phyloP scores from a whole-genome alignment of 2,888 invertebrate species.

The Geophilus truncorum region DNA sequence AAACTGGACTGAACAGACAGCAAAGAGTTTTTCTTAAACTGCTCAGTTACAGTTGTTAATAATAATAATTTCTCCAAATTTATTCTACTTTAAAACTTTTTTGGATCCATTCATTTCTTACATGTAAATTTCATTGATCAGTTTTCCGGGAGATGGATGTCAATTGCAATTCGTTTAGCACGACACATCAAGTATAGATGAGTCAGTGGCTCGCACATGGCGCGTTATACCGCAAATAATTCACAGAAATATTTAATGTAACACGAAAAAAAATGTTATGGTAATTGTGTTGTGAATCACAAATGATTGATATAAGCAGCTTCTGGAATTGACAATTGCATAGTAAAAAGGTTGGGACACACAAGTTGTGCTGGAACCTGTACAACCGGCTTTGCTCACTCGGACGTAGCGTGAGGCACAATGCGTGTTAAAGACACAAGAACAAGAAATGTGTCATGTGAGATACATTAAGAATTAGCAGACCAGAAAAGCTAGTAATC shows the following conservation, averaged over 20 bases:
- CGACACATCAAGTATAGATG: background rate
- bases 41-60: too few relatives aligned
- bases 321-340: background rate
- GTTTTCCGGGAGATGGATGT: background rate
- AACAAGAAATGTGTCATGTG: background rate
- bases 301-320: background rate
- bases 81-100: too few relatives aligned
- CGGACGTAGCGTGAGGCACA: background rate
- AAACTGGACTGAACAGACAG: too few relatives aligned
- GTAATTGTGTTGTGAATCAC: background rate
- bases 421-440: background rate
- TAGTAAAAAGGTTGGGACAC: background rate
- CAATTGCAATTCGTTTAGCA: background rate
- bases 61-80: too few relatives aligned
- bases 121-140: background rate
- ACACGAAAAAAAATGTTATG: too few relatives aligned
- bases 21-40: too few relatives aligned
- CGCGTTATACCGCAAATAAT: background rate
- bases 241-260: too few relatives aligned
- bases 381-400: background rate
- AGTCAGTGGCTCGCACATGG: background rate
- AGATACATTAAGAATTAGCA: background rate
- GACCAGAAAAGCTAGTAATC: constrained; percentile 11
- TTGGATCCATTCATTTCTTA: too few relatives aligned
- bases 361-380: background rate